Base-by-base conservation (phyloP, 1,140 invertebrate genomes). In the Drosophila hydei region DNA sequence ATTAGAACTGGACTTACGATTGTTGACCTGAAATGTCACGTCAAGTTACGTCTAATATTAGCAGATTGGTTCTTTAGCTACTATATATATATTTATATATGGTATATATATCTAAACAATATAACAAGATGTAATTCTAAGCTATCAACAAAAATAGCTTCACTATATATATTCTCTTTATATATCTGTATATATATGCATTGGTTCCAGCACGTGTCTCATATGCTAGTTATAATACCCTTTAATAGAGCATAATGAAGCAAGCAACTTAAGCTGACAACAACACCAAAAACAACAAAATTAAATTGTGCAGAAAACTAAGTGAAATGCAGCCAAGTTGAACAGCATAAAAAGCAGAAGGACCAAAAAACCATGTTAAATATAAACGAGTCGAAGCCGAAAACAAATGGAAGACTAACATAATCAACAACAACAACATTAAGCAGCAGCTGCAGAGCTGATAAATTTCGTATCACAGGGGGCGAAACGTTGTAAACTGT, bases 251-350 rank as follows among this genome's bases (percentile, higher is more conserved):
- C 62, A 73, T 70, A 73, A 16, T 69, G 33, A 40, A 36, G 45
- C 16, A 52, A 43, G 36, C 33, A 69, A 21, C 40, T 65, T 52
- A 8, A 54, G 23, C 23, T 40, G 16, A 43, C 14, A 58, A 19
- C 75, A 33, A 33, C 9, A 52, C 40, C 23, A 51, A 72, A 63
- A 33, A 33, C 9, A 52, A 43, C 23, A 51, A 72, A 63, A 80
- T 75, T 74, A 85, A 87, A 88, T 88, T 40, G 81, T 88, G 81
- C 77, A 81, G 85, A 88, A 85, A 88, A 88, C 69, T 78, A 76
- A 71, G 52, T 45, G 50, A 72, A 75, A 62, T 50, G 45, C 74
- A 87, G 59, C 77, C 71, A 75, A 67, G 61, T 81, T 42, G 77
- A 87, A 87, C 69, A 58, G 43, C 36, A 47, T 40, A 40, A 40